Percentiles rank a stretch among this genome's conserved stretches.
These are phyloP conservation scores for Seladonia tumulorum DNA, from an alignment of 2,888 invertebrate genomes.

Conservation along the genomic window DNA sequence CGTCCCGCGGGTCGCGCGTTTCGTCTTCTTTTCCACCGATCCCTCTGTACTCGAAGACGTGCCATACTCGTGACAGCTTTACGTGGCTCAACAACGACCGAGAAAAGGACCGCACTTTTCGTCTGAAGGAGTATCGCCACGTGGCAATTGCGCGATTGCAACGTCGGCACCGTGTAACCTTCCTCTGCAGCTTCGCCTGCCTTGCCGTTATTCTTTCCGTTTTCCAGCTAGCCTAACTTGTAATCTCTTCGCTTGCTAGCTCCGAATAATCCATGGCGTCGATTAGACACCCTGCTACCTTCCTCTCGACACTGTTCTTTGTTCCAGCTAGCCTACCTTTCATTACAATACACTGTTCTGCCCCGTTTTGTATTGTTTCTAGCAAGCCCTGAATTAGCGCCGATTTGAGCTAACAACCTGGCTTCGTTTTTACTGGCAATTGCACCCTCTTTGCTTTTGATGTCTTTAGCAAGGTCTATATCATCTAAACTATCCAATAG, in stretches of 20 bases:
- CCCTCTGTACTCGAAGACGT: conserved; percentile 30
- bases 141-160: conserved; percentile 62
- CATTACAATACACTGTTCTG: background rate
- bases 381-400: too few species aligned
- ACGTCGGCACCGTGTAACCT: conserved; percentile 61
- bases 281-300: background rate
- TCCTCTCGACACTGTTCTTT: background rate
- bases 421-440: background rate
- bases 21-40: conserved; percentile 18
- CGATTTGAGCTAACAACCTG: background rate
- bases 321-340: background rate
- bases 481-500: too few species aligned
- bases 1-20: conserved; percentile 37
- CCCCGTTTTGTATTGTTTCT: background rate
- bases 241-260: conserved; percentile 18
- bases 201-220: background rate
- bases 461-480: too few species aligned
- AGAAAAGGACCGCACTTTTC: conserved; percentile 83
- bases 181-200: conserved; percentile 5
- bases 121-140: conserved; percentile 80
- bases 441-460: too few species aligned
- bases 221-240: conserved; percentile 6
- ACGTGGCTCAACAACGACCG: conserved; percentile 80
- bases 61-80: conserved; percentile 60
- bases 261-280: background rate